phyloP scores from a whole-genome alignment of 2,888 invertebrate genomes.

The Nymphalis polychloros region DNA sequence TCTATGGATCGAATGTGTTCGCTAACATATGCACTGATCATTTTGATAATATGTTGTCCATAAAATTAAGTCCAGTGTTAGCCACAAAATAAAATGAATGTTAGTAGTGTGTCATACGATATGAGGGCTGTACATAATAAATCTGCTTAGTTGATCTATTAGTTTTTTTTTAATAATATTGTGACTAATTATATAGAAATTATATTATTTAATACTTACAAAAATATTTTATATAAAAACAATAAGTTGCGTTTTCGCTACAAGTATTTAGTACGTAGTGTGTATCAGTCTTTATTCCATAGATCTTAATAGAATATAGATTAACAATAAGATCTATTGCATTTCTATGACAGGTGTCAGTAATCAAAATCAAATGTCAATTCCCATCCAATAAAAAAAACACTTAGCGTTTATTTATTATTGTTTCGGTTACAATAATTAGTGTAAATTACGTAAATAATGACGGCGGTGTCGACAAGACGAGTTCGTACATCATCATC shows the following conservation, averaged over 20 bases:
- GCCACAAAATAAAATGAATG: too few relatives aligned
- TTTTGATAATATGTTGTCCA: too few relatives aligned
- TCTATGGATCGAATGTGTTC: too few relatives aligned
- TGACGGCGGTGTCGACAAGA: slow-evolving; percentile 51
- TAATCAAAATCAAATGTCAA: slow-evolving; percentile 17
- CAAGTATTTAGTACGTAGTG: background rate
- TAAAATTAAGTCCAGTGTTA: too few relatives aligned
- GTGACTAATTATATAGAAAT: too few relatives aligned
- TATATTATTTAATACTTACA: too few relatives aligned
- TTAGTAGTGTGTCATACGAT: too few relatives aligned
- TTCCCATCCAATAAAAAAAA: slow-evolving; percentile 21
- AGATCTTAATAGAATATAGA: slow-evolving; percentile 8
- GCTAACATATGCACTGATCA: too few relatives aligned
- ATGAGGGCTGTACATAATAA: too few relatives aligned
- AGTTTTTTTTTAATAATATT: too few relatives aligned
- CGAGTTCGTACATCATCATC: slow-evolving; percentile 53
- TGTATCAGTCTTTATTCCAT: background rate
- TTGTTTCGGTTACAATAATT: slow-evolving; percentile 34
- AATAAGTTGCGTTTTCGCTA: background rate
- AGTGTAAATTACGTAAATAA: slow-evolving; percentile 34
- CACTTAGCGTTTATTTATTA: slow-evolving; percentile 35
- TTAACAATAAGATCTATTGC: slow-evolving; percentile 1
- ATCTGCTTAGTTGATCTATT: too few relatives aligned
- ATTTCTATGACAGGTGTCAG: slow-evolving; percentile 19
- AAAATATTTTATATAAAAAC: too few relatives aligned